These are phyloP conservation scores for Alosa alosa DNA, from an alignment of 2,113 vertebrate species.

Conservation along the genomic window DNA sequence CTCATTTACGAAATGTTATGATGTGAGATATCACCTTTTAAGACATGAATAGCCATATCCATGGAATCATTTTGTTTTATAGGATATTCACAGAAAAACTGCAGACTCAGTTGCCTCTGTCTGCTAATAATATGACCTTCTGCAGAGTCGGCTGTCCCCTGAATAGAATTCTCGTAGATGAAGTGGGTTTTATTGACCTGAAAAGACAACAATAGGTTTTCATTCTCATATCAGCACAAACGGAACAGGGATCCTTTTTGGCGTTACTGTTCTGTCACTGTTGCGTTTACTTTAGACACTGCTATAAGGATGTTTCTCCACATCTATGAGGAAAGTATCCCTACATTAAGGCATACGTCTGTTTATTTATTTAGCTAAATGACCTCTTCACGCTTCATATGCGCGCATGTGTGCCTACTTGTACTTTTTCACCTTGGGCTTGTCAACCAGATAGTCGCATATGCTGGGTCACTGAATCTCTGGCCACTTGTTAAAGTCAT, in stretches of 20 bases:
- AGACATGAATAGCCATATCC: neutral
- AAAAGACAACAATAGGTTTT: neutral
- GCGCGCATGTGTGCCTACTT: too few species aligned
- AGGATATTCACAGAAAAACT: constrained; percentile 7
- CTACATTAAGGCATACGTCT: too few species aligned
- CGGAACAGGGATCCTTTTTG: neutral
- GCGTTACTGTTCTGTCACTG: neutral
- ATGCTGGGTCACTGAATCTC: too few species aligned
- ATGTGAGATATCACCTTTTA: neutral
- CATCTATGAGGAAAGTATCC: too few species aligned
- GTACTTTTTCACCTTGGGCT: too few species aligned
- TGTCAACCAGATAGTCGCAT: too few species aligned
- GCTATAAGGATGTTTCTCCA: too few species aligned
- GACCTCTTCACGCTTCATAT: too few species aligned
- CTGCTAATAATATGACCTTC: neutral
- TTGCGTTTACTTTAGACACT: too few species aligned
- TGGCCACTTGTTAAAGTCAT: too few species aligned
- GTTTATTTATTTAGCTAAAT: too few species aligned
- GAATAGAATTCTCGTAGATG: neutral
- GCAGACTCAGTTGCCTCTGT: neutral
- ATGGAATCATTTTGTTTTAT: neutral
- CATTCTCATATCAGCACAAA: neutral
- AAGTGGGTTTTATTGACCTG: constrained; percentile 3
- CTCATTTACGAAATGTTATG: too few species aligned
- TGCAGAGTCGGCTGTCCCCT: neutral